phyloP scores from a whole-genome alignment of 2,797 vertebrate species.

The Haliaeetus vocifer region DNA sequence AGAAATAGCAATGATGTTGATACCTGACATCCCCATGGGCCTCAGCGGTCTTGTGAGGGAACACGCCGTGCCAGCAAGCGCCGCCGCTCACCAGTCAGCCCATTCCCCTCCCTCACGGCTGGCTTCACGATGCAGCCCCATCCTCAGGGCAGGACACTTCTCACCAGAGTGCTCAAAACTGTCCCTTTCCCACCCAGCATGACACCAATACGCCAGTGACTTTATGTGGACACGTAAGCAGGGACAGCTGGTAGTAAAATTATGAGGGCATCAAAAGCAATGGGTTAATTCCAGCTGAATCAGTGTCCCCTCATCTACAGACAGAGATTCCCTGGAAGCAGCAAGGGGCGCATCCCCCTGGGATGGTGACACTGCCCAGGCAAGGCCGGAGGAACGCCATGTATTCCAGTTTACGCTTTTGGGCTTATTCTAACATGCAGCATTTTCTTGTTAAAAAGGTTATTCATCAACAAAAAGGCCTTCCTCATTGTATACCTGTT shows the following conservation, averaged over 20 bases:
- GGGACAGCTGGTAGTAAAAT: neutral
- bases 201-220: neutral
- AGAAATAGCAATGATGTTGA: neutral
- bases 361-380: neutral
- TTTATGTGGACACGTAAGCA: neutral
- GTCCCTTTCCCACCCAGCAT: neutral
- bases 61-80: neutral
- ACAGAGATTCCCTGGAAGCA: neutral
- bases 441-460: neutral
- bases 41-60: neutral
- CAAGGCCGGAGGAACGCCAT: neutral
- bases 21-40: neutral
- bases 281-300: neutral
- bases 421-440: neutral
- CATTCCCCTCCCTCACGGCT: neutral
- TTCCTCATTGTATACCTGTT: neutral
- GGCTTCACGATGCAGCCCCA: accelerated
- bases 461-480: neutral
- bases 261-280: neutral
- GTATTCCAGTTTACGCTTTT: neutral
- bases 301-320: neutral
- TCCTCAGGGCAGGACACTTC: neutral
- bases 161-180: neutral
- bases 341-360: neutral
- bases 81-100: neutral